Percentiles rank a stretch among this genome's conserved stretches.
Evolutionary conservation across 2,113 vertebrate species (phyloP).

Genomic region (Salvelinus sp.): DNA sequence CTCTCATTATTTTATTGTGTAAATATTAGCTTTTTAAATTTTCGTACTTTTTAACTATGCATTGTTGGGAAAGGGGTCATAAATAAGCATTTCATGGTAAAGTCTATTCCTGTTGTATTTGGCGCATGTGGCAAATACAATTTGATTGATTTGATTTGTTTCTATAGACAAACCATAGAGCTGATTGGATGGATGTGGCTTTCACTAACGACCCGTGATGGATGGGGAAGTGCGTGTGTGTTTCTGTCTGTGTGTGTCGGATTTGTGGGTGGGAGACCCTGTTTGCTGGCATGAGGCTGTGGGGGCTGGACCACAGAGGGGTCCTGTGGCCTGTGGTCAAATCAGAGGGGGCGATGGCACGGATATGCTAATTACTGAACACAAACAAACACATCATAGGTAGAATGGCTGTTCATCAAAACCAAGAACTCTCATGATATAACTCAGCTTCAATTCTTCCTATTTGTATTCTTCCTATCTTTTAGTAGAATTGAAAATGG

Average conservation of each 20-base stretch:
- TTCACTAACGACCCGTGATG: not conserved
- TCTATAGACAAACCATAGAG: not conserved
- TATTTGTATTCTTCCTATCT: no score
- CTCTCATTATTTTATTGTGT: no score
- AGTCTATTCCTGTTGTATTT: no score
- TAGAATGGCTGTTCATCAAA: not conserved
- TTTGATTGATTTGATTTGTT: not conserved
- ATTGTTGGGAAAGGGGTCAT: no score
- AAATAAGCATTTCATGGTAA: no score
- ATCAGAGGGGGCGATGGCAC: conserved; percentile 7
- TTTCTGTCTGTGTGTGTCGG: not conserved
- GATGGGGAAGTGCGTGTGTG: not conserved
- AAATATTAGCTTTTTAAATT: no score
- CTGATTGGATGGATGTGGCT: not conserved
- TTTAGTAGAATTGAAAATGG: no score
- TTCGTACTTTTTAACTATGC: no score
- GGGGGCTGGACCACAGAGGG: not conserved
- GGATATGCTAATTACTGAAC: no score
- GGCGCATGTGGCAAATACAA: no score
- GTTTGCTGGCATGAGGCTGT: conserved; percentile 49
- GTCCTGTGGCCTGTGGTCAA: not conserved
- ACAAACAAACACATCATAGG: not conserved
- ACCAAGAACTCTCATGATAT: not conserved
- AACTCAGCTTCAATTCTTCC: not conserved
- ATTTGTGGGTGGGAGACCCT: conserved; percentile 38